Conservation (phyloP, 2,113 vertebrate genomes). For the Ceyx melanurus region DNA sequence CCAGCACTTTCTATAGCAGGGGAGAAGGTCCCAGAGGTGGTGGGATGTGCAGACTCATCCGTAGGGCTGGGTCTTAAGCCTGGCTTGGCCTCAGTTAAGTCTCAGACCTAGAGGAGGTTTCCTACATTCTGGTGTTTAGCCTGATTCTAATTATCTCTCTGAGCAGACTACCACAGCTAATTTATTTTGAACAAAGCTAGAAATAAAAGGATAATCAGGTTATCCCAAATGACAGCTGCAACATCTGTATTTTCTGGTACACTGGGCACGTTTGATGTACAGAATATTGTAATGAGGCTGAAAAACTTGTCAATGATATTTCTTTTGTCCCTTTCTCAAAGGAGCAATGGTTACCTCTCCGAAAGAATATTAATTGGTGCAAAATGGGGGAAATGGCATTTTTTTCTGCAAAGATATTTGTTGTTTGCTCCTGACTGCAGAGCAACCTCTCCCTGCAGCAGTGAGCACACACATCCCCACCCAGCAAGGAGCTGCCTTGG, state of each 20-base stretch:
- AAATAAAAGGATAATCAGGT: slow-evolving; percentile 78
- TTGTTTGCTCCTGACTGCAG: neutral
- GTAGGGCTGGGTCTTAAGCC: neutral
- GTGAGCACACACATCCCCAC: fast-evolving
- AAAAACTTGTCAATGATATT: slow-evolving; percentile 74
- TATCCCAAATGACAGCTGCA: slow-evolving; percentile 77
- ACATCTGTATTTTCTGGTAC: slow-evolving; percentile 79
- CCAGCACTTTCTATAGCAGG: fast-evolving
- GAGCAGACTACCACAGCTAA: slow-evolving; percentile 70
- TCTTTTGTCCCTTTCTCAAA: slow-evolving; percentile 77
- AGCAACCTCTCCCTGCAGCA: neutral
- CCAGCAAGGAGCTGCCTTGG: neutral
- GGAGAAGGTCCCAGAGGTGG: fast-evolving
- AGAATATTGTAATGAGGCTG: slow-evolving; percentile 76
- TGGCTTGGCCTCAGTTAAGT: neutral
- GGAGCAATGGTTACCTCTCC: slow-evolving; percentile 51
- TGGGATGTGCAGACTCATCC: fast-evolving
- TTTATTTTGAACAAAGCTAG: slow-evolving; percentile 72
- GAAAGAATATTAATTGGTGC: slow-evolving; percentile 31
- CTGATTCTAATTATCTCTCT: slow-evolving; percentile 64
- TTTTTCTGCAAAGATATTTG: neutral
- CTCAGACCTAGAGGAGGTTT: slow-evolving; percentile 38
- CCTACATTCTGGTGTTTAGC: slow-evolving; percentile 30
- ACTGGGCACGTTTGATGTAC: slow-evolving; percentile 77
- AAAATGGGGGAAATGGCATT: neutral